These are phyloP conservation scores for Sesia bembeciformis DNA, from an alignment of 2,888 invertebrate species.

Conservation along the genomic window DNA sequence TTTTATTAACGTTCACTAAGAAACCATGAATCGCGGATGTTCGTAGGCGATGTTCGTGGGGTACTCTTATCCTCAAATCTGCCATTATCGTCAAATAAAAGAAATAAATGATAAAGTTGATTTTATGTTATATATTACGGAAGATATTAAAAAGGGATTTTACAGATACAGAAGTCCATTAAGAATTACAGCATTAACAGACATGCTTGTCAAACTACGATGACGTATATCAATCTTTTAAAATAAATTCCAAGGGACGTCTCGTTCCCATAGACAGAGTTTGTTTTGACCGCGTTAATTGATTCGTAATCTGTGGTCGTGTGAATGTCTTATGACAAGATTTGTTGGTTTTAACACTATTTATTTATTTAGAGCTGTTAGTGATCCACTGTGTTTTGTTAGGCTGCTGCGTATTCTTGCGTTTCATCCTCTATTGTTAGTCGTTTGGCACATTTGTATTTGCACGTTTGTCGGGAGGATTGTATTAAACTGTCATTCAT, in stretches of 20 bases:
- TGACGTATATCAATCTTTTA: not conserved
- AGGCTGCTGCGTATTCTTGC: conserved; percentile 40
- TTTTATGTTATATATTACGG: not conserved
- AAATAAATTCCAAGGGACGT: conserved; percentile 26
- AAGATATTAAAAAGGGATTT: not conserved
- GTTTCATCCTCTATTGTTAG: conserved; percentile 21
- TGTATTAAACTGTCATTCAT: not conserved
- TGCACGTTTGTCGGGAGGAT: not conserved
- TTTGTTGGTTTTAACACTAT: conserved; percentile 9
- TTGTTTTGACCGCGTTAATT: conserved; percentile 53
- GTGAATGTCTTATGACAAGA: conserved; percentile 36
- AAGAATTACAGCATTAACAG: not conserved
- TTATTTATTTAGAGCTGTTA: conserved; percentile 22
- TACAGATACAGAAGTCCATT: too few relatives aligned
- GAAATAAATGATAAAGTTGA: not conserved
- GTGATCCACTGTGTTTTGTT: conserved; percentile 43
- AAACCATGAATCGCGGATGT: too few relatives aligned
- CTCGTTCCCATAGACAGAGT: conserved; percentile 40
- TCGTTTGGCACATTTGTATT: not conserved
- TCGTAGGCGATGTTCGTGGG: too few relatives aligned
- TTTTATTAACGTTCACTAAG: too few relatives aligned
- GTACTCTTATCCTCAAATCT: too few relatives aligned
- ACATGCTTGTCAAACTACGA: not conserved
- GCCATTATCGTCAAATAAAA: too few relatives aligned
- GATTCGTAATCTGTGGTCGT: conserved; percentile 49